Conservation (phyloP, 2,797 vertebrate species). For the Tapera naevia region DNA sequence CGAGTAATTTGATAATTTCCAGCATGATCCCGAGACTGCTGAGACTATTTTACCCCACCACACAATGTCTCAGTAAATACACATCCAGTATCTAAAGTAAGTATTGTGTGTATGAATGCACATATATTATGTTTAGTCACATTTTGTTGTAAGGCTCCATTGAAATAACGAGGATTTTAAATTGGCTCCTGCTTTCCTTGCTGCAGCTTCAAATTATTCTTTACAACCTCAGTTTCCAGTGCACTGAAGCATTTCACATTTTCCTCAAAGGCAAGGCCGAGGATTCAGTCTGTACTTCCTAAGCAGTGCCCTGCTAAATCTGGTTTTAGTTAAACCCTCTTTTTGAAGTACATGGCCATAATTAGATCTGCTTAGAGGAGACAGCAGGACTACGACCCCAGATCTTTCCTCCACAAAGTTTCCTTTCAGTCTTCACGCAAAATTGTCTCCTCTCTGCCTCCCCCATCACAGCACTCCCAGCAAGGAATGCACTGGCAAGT, state of each 20-base stretch:
- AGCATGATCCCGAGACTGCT: neutral
- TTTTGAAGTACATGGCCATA: constrained; percentile 67
- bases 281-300: constrained; percentile 48
- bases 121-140: neutral
- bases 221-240: neutral
- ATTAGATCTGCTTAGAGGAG: constrained; percentile 68
- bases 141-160: neutral
- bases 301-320: constrained; percentile 59
- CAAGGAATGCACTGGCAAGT: constrained; percentile 68
- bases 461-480: constrained; percentile 38
- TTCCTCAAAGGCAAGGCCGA: constrained; percentile 41
- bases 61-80: neutral
- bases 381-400: constrained; percentile 62
- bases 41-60: neutral
- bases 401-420: constrained; percentile 59
- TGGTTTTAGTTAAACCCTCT: constrained; percentile 70
- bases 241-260: constrained; percentile 11
- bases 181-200: neutral
- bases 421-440: constrained; percentile 23
- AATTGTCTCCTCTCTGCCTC: constrained; percentile 58
- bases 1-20: neutral
- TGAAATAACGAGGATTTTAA: neutral
- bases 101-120: neutral
- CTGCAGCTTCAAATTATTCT: neutral
- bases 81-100: neutral